Evolutionary conservation across 2,797 vertebrate genomes (phyloP).

Genomic region (Cossypha niveicapilla): DNA sequence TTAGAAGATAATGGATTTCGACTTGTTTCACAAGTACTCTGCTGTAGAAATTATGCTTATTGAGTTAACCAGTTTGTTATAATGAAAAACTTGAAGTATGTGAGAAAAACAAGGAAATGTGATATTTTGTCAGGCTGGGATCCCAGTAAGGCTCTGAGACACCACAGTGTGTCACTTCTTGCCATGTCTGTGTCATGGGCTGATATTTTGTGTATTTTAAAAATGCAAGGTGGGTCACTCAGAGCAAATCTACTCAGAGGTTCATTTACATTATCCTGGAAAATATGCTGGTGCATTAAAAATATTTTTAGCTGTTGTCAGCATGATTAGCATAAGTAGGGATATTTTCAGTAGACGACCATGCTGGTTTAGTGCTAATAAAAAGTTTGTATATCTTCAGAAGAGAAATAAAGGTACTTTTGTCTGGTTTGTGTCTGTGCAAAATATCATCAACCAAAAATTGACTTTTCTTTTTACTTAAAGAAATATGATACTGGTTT

Average conservation of each 20-base stretch:
- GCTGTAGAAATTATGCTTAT: background rate
- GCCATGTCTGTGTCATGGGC: background rate
- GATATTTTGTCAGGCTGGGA: background rate
- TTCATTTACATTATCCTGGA: background rate
- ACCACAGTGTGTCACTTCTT: accelerated
- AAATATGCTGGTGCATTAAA: background rate
- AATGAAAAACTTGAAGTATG: background rate
- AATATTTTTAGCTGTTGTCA: background rate
- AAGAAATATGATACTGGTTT: background rate
- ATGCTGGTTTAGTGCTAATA: background rate
- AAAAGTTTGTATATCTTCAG: background rate
- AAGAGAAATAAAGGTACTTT: background rate
- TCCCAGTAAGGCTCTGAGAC: background rate
- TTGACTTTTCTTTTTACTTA: background rate
- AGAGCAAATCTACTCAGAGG: background rate
- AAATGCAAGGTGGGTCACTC: background rate
- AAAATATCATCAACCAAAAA: background rate
- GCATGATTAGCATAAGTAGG: background rate
- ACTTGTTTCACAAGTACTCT: background rate
- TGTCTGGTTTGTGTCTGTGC: background rate
- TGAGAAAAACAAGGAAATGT: background rate
- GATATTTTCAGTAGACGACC: background rate
- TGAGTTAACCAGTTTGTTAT: background rate
- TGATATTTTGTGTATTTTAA: background rate
- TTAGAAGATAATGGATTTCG: background rate